Base-by-base conservation (phyloP, 2,797 vertebrate species). In the Notoglanidium macrostoma region DNA sequence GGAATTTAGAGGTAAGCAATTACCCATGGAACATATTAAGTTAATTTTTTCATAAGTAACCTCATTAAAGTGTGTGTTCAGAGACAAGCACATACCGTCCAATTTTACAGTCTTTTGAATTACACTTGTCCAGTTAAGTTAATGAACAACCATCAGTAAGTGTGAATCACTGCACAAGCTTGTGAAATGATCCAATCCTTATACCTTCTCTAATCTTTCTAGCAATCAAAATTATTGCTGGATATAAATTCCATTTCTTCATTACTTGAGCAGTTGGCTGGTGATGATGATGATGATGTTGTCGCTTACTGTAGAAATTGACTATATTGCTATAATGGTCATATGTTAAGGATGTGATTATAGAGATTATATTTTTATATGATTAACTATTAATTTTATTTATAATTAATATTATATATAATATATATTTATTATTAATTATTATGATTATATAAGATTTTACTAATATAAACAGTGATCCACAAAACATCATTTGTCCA, bases 101-200 rank as follows among this genome's bases (percentile, higher is more conserved):
- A 12, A 63, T 85, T 57, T 77, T 49, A 73, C 72, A 76, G 40
- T 49, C 40, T 51, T 73, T 63, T 54, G 65, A 73, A 76, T 29
- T 67, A 17, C 59, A 17, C 7, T 74, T 54, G 68, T 5, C 26
- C 78, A 17, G 40, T 40, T 9, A 19, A 74, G 74, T 87, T 84
- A 79, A 87, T 84, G 78, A 89, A 40, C 65, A 73, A 73, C 26
- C 49, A 76, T 78, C 11, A 12, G 49, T 63, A 84, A 51, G n/a
- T 88, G 57, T 67, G 59, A 81, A 85, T 54, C 76, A 80, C 49
- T 55, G 54, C 76, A 80, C 74, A 57, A 55, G 21, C 63, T n/a
- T 73, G 76, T 81, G 77, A 72, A 85, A 80, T 59, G 17, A 57
- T 46, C 35, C 0, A 65, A 51, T 80, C 40, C 9, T 32, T 63